Percentiles rank a stretch among this genome's conserved stretches.
phyloP scores from a whole-genome alignment of 2,113 vertebrate species.

The Maccullochella peelii region DNA sequence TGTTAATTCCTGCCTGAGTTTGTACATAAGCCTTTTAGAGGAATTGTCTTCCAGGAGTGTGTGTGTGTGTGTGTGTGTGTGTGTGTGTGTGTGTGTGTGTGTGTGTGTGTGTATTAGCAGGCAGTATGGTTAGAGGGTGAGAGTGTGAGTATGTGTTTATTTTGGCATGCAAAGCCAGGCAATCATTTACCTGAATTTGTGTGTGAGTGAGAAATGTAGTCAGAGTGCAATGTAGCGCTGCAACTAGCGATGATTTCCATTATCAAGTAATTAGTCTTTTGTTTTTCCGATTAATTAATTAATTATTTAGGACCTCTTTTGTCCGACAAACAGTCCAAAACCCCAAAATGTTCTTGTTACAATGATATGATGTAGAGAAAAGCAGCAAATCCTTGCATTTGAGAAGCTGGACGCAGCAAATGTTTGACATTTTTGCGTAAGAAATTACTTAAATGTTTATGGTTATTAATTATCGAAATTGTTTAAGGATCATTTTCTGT shows the following conservation, averaged over 20 bases:
- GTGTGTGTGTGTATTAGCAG: neutral
- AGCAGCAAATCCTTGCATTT: neutral
- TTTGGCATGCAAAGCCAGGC: neutral
- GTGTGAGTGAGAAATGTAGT: neutral
- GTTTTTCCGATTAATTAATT: neutral
- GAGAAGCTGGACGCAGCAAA: neutral
- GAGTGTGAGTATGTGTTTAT: neutral
- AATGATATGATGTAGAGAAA: neutral
- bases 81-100: neutral
- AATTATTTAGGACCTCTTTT: neutral
- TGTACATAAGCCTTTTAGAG: neutral
- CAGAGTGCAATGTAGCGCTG: neutral
- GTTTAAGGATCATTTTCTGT: neutral
- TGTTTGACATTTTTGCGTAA: neutral
- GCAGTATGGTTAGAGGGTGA: neutral
- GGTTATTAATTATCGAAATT: neutral
- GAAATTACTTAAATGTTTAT: neutral
- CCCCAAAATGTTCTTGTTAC: neutral
- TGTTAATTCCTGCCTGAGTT: neutral
- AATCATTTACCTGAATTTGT: conserved; percentile 2
- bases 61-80: neutral
- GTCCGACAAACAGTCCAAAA: neutral
- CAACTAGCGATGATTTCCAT: neutral
- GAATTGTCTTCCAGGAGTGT: neutral
- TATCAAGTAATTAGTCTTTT: neutral